A percentile compares a stretch with the other conserved stretches of the same genome.
These are phyloP conservation scores for Hepsetus odoe DNA, from an alignment of 2,113 vertebrate genomes.

Conservation along the genomic window DNA sequence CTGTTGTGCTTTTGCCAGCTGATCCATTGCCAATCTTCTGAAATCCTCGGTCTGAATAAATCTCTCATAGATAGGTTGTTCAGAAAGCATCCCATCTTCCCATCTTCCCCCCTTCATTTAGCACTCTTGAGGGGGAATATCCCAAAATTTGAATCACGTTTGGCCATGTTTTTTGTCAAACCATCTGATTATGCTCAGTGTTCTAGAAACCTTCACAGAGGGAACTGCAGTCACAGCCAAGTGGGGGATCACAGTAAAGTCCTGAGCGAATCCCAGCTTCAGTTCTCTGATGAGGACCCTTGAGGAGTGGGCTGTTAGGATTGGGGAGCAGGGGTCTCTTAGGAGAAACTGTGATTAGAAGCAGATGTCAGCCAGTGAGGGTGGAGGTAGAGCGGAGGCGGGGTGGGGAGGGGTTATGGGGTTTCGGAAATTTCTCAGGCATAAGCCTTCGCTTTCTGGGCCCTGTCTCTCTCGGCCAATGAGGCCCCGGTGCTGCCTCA, in stretches of 20 bases:
- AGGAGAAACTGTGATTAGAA: conserved; percentile 76
- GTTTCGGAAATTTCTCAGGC: conserved; percentile 82
- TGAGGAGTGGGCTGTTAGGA: conserved; percentile 41
- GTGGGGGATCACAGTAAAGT: conserved; percentile 8
- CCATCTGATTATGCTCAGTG: conserved; percentile 35
- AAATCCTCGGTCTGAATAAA: neutral
- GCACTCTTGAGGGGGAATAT: conserved; percentile 15
- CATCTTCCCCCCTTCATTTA: neutral
- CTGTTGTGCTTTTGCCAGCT: neutral
- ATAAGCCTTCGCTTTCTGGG: conserved; percentile 76
- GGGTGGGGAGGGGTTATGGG: conserved; percentile 50
- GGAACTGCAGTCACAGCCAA: conserved; percentile 32
- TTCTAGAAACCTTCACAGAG: conserved; percentile 33
- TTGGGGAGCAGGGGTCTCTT: conserved; percentile 63
- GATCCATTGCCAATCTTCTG: neutral
- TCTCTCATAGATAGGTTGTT: conserved; percentile 32
- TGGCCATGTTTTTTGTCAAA: conserved; percentile 33
- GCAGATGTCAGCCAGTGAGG: conserved; percentile 78
- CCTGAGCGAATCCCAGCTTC: conserved; percentile 28
- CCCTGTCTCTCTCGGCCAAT: conserved; percentile 74
- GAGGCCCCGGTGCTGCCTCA: conserved; percentile 43
- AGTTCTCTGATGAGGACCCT: conserved; percentile 35
- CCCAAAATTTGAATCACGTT: conserved; percentile 11
- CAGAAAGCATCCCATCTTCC: conserved; percentile 3
- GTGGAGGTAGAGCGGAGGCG: conserved; percentile 11